Percentiles rank a stretch among this genome's conserved stretches.
phyloP scores from a whole-genome alignment of 2,797 vertebrate genomes.

The Hyperoplus immaculatus region DNA sequence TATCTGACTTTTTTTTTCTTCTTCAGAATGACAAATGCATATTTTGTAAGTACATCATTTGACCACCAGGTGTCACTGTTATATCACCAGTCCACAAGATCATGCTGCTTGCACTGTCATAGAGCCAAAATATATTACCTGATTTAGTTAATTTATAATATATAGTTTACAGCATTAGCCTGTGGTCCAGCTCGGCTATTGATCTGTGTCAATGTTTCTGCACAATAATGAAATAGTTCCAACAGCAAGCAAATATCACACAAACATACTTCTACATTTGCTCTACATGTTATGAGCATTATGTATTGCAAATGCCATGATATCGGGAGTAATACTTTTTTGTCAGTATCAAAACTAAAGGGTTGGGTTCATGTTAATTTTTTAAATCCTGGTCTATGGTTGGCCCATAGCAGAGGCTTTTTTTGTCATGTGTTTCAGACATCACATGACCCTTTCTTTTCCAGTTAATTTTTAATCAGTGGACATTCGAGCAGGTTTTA shows the following conservation, averaged over 20 bases:
- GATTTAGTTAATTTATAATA: no score
- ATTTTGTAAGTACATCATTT: not conserved
- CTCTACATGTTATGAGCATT: not conserved
- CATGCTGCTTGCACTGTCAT: not conserved
- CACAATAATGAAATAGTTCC: not conserved
- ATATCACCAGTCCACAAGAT: not conserved
- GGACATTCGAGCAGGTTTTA: not conserved
- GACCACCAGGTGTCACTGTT: slow-evolving; percentile 29
- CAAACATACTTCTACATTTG: not conserved
- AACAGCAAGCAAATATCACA: not conserved
- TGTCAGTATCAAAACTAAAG: not conserved
- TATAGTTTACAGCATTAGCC: not conserved
- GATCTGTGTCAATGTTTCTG: not conserved
- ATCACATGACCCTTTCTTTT: not conserved
- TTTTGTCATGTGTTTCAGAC: not conserved
- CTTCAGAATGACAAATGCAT: no score
- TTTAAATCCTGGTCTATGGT: not conserved
- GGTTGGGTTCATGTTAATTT: no score
- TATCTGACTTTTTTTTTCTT: not conserved
- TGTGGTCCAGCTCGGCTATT: not conserved
- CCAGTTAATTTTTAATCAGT: not conserved
- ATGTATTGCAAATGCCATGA: not conserved
- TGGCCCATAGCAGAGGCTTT: not conserved
- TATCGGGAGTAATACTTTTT: not conserved
- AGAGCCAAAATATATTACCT: not conserved